Conservation (phyloP, 2,113 vertebrate genomes). For the Panthera leo region DNA sequence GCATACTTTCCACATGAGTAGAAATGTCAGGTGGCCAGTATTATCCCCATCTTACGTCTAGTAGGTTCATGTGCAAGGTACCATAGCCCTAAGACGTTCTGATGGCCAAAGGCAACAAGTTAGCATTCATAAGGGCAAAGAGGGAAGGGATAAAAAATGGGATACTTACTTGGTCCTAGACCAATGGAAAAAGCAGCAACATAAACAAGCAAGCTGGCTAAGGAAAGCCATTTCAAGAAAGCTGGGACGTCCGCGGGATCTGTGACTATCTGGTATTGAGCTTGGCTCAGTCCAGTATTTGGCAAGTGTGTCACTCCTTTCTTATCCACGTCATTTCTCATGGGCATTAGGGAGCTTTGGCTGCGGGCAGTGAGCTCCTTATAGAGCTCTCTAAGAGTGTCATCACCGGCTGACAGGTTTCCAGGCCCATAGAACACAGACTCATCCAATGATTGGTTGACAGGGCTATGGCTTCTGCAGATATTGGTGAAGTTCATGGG, state of each 20-base stretch:
- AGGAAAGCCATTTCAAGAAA: slow-evolving; percentile 92
- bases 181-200: slow-evolving; percentile 95
- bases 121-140: background rate
- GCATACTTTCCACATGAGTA: background rate
- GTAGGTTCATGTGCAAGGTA: background rate
- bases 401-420: slow-evolving; percentile 78
- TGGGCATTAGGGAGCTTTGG: slow-evolving; percentile 15
- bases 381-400: slow-evolving; percentile 77
- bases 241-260: slow-evolving; percentile 78
- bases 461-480: slow-evolving; percentile 84
- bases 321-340: slow-evolving; percentile 30
- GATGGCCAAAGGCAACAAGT: background rate
- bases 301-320: slow-evolving; percentile 13
- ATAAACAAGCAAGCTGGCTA: slow-evolving; percentile 93
- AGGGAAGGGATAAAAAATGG: slow-evolving; percentile 2
- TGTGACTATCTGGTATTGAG: slow-evolving; percentile 13
- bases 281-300: slow-evolving; percentile 68
- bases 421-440: slow-evolving; percentile 58
- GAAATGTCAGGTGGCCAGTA: background rate
- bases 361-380: slow-evolving; percentile 50
- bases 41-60: background rate
- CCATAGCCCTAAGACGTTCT: background rate
- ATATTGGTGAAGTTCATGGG: slow-evolving; percentile 89
- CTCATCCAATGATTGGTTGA: slow-evolving; percentile 82
- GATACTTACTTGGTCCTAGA: slow-evolving; percentile 96